These are phyloP conservation scores for Hippolais icterina DNA, from an alignment of 2,113 vertebrate genomes.

Conservation along the genomic window DNA sequence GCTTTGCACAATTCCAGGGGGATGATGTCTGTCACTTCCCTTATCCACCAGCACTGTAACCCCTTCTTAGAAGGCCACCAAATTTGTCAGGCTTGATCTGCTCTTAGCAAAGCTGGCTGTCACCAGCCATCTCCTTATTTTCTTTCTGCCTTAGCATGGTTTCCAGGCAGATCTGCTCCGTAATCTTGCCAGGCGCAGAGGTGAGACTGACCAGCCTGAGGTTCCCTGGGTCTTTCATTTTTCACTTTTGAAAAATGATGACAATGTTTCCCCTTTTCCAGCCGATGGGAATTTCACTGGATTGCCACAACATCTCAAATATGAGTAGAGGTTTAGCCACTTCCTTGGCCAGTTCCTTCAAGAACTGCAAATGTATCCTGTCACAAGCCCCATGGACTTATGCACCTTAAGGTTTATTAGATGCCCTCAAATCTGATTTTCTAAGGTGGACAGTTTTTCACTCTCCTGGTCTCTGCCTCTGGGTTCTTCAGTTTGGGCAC, in stretches of 20 bases:
- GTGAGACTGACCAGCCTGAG: not conserved
- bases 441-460: not conserved
- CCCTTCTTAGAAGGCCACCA: not conserved
- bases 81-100: not conserved
- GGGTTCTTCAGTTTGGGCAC: not conserved
- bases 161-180: not conserved
- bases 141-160: not conserved
- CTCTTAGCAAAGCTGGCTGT: not conserved
- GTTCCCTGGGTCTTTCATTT: not conserved
- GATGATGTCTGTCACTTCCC: not conserved
- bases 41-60: not conserved
- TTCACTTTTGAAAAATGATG: not conserved
- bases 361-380: not conserved
- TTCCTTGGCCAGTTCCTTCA: not conserved
- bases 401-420: not conserved
- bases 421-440: not conserved
- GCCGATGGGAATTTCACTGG: not conserved
- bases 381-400: not conserved
- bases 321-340: not conserved
- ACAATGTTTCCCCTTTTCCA: not conserved
- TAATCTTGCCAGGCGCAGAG: not conserved
- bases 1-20: not conserved
- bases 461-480: not conserved
- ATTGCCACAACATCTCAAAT: not conserved
- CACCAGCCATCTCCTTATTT: not conserved